Evolutionary conservation across 2,888 invertebrate genomes (phyloP).

Genomic region (Schrankia costaestrigalis): DNA sequence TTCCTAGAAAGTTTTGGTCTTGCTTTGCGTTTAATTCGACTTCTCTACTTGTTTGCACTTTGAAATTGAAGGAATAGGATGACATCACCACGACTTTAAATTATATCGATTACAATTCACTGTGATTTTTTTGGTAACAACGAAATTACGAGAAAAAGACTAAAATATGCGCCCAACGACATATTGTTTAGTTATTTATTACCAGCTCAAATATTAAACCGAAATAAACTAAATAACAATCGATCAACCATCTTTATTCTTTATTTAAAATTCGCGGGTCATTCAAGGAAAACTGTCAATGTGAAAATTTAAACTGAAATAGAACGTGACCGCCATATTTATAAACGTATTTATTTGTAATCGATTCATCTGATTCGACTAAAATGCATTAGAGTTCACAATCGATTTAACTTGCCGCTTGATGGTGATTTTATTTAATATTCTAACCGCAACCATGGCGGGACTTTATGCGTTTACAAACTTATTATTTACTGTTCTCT

Average conservation of each 20-base stretch:
- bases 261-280: slow-evolving; percentile 31
- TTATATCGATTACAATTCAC: too few species aligned
- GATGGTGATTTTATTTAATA: slow-evolving; percentile 58
- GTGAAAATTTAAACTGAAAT: slow-evolving; percentile 57
- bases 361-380: slow-evolving; percentile 60
- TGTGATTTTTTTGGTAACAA: too few species aligned
- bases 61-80: too few species aligned
- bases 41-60: too few species aligned
- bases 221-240: slow-evolving; percentile 15
- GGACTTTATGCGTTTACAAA: slow-evolving; percentile 58
- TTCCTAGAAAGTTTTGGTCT: too few species aligned
- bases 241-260: slow-evolving; percentile 18
- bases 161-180: too few species aligned
- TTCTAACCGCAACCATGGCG: slow-evolving; percentile 63
- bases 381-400: slow-evolving; percentile 66
- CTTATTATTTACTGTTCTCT: slow-evolving; percentile 30
- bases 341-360: slow-evolving; percentile 47
- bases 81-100: too few species aligned
- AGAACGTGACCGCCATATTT: slow-evolving; percentile 55
- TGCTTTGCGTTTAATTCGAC: too few species aligned
- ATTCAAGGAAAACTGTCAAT: slow-evolving; percentile 45
- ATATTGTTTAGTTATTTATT: too few species aligned
- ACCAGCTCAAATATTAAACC: slow-evolving; percentile 4
- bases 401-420: slow-evolving; percentile 72
- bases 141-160: too few species aligned